A percentile compares a stretch with the other conserved stretches of the same genome.
Evolutionary conservation across 2,888 invertebrate genomes (phyloP).

Genomic region (Mycalesis mineus): DNA sequence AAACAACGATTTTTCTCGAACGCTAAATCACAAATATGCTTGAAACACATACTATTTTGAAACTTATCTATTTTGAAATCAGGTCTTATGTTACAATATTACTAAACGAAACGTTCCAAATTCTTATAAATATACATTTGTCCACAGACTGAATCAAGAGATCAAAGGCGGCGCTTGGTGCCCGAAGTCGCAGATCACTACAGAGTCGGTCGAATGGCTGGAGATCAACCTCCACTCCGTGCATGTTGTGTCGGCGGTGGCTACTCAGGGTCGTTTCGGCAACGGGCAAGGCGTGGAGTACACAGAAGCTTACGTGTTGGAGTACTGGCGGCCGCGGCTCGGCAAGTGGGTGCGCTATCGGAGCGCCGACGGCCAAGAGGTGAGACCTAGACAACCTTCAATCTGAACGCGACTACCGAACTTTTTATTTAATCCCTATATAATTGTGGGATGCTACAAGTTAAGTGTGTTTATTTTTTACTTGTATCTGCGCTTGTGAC

Average conservation of each 20-base stretch:
- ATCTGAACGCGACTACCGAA: too few species aligned
- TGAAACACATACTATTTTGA: too few species aligned
- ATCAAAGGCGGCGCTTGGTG: slow-evolving; percentile 95
- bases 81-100: too few species aligned
- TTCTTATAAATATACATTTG: neutral
- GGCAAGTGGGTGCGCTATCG: slow-evolving; percentile 91
- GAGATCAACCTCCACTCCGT: slow-evolving; percentile 88
- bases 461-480: too few species aligned
- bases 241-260: slow-evolving; percentile 88
- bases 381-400: slow-evolving; percentile 48
- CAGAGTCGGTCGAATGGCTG: slow-evolving; percentile 87
- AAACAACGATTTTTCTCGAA: too few species aligned
- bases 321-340: slow-evolving; percentile 89
- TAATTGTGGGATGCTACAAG: too few species aligned
- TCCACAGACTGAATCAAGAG: slow-evolving; percentile 86
- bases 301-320: slow-evolving; percentile 88
- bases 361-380: slow-evolving; percentile 86
- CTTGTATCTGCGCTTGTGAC: too few species aligned
- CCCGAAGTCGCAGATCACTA: slow-evolving; percentile 87
- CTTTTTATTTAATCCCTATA: too few species aligned
- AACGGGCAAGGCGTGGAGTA: slow-evolving; percentile 94
- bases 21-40: too few species aligned
- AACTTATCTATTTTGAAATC: too few species aligned
- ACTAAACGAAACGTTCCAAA: too few species aligned
- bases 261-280: slow-evolving; percentile 93